Percentiles rank a stretch among this genome's conserved stretches.
Evolutionary conservation across 2,888 invertebrate species (phyloP).

Genomic region (Acleris laterana): DNA sequence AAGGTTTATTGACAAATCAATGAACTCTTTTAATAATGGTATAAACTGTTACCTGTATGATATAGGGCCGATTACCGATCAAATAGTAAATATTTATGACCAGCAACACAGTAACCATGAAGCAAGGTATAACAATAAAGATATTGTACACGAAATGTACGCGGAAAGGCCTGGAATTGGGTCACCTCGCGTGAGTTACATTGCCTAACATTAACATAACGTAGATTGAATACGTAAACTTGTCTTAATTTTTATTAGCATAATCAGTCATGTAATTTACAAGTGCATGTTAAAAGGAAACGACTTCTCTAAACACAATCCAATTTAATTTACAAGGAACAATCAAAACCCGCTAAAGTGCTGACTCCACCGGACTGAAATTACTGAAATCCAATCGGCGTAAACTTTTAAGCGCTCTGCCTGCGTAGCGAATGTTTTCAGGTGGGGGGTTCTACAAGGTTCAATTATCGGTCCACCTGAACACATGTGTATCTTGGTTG

Average conservation of each 20-base stretch:
- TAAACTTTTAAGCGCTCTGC: constrained; percentile 2
- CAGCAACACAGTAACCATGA: constrained; percentile 3
- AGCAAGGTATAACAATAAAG: background rate
- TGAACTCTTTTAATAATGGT: constrained; percentile 7
- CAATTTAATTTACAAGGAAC: constrained; percentile 1
- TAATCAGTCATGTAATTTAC: background rate
- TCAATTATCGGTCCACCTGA: background rate
- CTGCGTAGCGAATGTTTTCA: background rate
- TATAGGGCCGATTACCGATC: background rate
- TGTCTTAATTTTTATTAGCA: background rate
- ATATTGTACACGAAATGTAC: background rate
- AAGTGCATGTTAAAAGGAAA: too few relatives aligned
- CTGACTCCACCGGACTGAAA: background rate
- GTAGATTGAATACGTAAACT: background rate
- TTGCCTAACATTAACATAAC: too few relatives aligned
- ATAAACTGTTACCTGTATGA: background rate
- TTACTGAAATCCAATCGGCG: background rate
- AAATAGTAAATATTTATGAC: constrained; percentile 3
- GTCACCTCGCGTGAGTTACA: constrained; percentile 2
- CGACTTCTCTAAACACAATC: background rate
- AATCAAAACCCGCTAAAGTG: background rate
- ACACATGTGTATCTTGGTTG: background rate
- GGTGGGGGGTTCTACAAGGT: background rate
- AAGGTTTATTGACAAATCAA: background rate
- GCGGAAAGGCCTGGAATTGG: background rate